Conservation (phyloP, 1,140 invertebrate genomes). For the Drepana arcuata region DNA sequence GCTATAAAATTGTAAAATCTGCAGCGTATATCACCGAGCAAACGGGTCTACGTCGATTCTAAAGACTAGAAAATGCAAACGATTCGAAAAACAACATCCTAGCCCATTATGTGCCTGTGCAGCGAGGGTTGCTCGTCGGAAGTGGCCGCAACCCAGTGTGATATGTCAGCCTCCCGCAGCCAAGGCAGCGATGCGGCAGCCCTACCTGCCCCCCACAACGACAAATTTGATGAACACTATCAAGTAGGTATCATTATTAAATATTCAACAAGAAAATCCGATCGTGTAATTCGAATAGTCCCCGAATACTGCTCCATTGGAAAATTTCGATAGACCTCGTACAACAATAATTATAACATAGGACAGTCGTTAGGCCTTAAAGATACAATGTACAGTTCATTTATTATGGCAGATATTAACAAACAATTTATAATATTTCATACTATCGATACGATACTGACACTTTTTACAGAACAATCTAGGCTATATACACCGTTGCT, state of each 20-base stretch:
- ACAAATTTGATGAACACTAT: conserved; percentile 15
- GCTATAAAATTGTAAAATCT: conserved; percentile 17
- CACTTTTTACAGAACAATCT: conserved; percentile 59
- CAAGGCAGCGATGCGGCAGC: conserved; percentile 6
- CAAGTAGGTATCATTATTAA: conserved; percentile 22
- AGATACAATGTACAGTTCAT: conserved; percentile 60
- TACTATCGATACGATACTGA: conserved; percentile 52
- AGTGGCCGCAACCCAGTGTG: conserved; percentile 35
- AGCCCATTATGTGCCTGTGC: too few relatives aligned
- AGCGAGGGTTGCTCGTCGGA: too few relatives aligned
- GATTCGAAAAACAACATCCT: conserved; percentile 35
- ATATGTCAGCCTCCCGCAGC: conserved; percentile 40
- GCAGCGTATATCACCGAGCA: conserved; percentile 32
- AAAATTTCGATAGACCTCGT: conserved; percentile 34
- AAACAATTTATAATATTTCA: conserved; percentile 49
- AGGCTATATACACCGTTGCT: conserved; percentile 38
- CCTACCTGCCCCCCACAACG: conserved; percentile 12
- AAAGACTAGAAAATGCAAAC: conserved; percentile 69
- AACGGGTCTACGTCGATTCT: conserved; percentile 37
- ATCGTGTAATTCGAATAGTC: conserved; percentile 16
- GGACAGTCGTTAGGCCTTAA: conserved; percentile 67
- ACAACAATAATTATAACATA: conserved; percentile 50
- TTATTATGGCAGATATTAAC: conserved; percentile 70
- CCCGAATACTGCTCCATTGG: too few relatives aligned
- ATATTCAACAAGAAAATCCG: conserved; percentile 38